Evolutionary conservation across 2,113 vertebrate species (phyloP), one percentile per base, ranked within the genome.

Genomic region (Aepyceros melampus): DNA sequence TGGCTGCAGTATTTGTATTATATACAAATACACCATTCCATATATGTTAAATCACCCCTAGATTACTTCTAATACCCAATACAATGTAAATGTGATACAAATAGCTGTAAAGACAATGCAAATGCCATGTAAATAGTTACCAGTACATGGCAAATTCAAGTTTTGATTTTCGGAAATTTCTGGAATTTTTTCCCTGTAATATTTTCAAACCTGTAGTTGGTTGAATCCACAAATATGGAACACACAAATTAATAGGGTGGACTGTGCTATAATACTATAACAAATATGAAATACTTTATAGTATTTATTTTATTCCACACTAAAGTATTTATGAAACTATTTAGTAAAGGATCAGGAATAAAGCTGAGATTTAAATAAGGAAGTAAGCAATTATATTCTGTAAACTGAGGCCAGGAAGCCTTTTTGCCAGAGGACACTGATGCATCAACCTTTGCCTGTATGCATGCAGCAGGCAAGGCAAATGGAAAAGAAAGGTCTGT

Each of bases 271-370:
- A 82, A 53, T n/a, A 58, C 31, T 92, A 67, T 13, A 84, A 14
- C 25, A 94, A 83, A 49, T 71, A 85, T 25, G 29, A 76, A 74
- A 71, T 45, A 71, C 6, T 67, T 58, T 23, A 92, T 36, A 55
- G 49, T 91, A 86, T 87, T 94, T 67, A 67, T 14, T 87, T 83
- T 53, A 92, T 87, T 94, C 64, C 23, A 87, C 3, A 67, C 33
- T 79, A 23, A 89, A 93, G 31, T 55, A 87, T 74, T 67, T 82
- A 43, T 3, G 62, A 25, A 91, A 56, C 21, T 67, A 82, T 58
- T 97, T 79, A 89, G 45, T 86, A 95, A 95, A 98, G 47, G 45
- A 94, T 62, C 51, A 94, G 76, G 45, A 93, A 85, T 95, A 91
- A 96, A 89, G 83, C 23, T 95, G 56, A 95, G 71, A 92, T 96